phyloP scores from a whole-genome alignment of 2,888 invertebrate species.

The Eugnorisma glareosa region DNA sequence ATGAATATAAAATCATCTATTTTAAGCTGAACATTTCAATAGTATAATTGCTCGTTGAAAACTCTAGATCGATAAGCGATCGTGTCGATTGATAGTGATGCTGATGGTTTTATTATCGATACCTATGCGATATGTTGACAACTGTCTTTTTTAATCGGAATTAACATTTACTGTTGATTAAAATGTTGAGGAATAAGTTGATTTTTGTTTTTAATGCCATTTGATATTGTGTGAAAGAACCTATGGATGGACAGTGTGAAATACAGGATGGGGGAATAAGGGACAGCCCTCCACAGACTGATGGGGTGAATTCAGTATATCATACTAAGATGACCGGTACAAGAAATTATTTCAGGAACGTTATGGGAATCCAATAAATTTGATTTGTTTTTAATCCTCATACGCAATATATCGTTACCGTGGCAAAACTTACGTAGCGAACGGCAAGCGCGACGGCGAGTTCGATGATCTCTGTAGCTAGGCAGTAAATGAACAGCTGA shows the following conservation, averaged over 20 bases:
- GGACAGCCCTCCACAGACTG: no score
- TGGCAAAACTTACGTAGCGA: no score
- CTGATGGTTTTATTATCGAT: constrained; percentile 50
- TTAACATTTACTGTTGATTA: constrained; percentile 33
- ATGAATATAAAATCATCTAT: constrained; percentile 34
- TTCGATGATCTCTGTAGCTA: no score
- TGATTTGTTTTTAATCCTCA: no score
- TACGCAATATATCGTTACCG: no score
- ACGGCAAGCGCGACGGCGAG: no score
- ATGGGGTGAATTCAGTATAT: no score
- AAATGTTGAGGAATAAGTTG: constrained; percentile 20
- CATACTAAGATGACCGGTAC: no score
- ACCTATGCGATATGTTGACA: constrained; percentile 10
- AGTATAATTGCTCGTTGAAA: constrained; percentile 51
- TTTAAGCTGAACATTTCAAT: constrained; percentile 45
- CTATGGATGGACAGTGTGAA: background rate
- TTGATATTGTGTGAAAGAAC: background rate
- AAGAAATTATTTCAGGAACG: no score
- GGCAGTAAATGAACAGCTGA: no score
- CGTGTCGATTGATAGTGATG: constrained; percentile 44
- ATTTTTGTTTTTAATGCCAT: background rate
- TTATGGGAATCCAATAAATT: no score
- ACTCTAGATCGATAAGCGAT: constrained; percentile 57
- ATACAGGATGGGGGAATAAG: background rate
- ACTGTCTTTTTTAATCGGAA: constrained; percentile 31